Evolutionary conservation across 2,888 invertebrate genomes (phyloP), one percentile per base, ranked within the genome.

Genomic region (Sinodicranocentrus sp.): DNA sequence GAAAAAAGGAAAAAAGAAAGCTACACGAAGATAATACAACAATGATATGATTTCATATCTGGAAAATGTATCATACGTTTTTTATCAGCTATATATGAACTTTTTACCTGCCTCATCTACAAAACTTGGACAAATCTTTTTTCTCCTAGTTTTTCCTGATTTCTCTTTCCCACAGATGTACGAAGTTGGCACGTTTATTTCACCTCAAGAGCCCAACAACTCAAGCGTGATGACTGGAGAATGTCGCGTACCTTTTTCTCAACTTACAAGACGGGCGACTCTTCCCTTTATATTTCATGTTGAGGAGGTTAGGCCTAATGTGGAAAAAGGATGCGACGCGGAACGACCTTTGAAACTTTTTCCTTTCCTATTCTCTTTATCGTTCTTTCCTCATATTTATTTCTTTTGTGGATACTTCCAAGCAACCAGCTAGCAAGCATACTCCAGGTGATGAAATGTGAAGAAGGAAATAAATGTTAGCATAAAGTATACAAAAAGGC

Each of bases 161-260:
- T 28, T 63, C 15, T 5, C n/a, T n/a, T n/a, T n/a, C 33, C 33
- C 23, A 1, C 23, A 57, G 57, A 61, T 28, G 26, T 61, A 28
- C 17, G 28, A 61, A 61, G 61, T 61, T 61, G 61, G 33, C 61
- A 61, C 61, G 61, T 61, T 61, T 61, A 61, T 26, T 61, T 61
- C 61, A 28, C 65, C 43, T 65, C 65, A 43, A 65, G 65, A 43
- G 43, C 43, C 17, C 65, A 43, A 17, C 43, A 61, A 65, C 43
- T 65, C 65, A 61, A 61, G 28, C 28, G 61, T 61, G 26, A 61
- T 26, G 61, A 28, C 25, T 15, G 13, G 39, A 43, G 39, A 43
- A 43, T 43, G 43, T 43, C 6, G 39, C n/a, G 33, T 48, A 48
- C 33, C n/a, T n/a, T n/a, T n/a, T n/a, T n/a, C n/a, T n/a, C n/a